These are phyloP conservation scores for Carabus problematicus DNA, from an alignment of 2,888 invertebrate species.

Conservation along the genomic window DNA sequence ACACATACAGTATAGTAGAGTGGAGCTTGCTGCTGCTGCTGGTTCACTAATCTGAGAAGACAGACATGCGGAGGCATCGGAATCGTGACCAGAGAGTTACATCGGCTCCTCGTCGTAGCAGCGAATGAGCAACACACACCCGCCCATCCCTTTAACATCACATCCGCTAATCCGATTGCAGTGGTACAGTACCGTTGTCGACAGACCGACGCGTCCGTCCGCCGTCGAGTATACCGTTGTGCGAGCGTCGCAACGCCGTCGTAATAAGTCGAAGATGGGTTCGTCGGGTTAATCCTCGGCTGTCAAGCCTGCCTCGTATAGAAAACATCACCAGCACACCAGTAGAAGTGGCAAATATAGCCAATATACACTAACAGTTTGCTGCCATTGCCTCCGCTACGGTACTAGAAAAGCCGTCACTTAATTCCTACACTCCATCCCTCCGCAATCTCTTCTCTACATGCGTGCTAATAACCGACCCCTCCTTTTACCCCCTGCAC, in stretches of 20 bases:
- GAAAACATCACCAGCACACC: constrained; percentile 16
- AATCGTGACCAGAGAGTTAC: constrained; percentile 40
- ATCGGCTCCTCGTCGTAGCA: constrained; percentile 6
- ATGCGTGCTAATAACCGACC: neutral
- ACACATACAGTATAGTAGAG: constrained; percentile 10
- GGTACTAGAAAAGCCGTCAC: neutral
- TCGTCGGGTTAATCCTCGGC: constrained; percentile 32
- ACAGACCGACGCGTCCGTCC: no score
- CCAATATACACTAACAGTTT: no score
- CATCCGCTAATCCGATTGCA: constrained; percentile 40
- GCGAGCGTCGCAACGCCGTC: neutral
- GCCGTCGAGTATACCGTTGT: no score
- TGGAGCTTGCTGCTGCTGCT: neutral
- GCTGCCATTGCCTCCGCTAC: neutral
- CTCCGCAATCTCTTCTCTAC: neutral
- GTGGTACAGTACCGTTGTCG: constrained; percentile 16
- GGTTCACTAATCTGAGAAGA: constrained; percentile 35
- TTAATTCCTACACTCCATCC: constrained; percentile 5
- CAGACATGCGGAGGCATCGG: constrained; percentile 34
- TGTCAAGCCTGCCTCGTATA: constrained; percentile 4
- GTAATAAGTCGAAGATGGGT: constrained; percentile 39
- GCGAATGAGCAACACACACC: neutral
- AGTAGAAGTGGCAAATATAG: no score
- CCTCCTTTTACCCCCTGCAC: neutral
- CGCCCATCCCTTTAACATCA: constrained; percentile 14